Evolutionary conservation across 23 tunicate species (phyloP).

Genomic region (Styela plicata): DNA sequence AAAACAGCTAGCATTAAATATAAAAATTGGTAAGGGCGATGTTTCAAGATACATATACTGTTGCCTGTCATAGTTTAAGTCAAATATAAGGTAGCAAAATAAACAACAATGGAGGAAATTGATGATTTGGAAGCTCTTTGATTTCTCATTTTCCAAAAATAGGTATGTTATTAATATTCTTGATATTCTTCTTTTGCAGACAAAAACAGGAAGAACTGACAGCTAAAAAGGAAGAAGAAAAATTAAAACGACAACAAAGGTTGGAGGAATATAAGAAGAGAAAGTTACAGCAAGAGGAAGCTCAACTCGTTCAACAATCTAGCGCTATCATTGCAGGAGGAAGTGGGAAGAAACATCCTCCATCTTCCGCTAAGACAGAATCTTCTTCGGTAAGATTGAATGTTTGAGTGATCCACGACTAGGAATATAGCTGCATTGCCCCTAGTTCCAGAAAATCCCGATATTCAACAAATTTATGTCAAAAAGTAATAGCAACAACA

Average conservation of each 20-base stretch:
- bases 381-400: not conserved
- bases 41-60: no score
- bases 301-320: constrained; percentile 24
- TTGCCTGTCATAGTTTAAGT: no score
- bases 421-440: not conserved
- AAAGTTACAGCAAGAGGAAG: constrained; percentile 58
- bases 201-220: constrained; percentile 47
- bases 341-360: not conserved
- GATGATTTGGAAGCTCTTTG: no score
- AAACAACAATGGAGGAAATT: no score
- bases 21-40: no score
- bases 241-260: constrained; percentile 53
- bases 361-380: constrained; percentile 1
- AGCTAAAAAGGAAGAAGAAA: constrained; percentile 72
- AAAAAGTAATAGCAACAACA: no score
- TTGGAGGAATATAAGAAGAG: constrained; percentile 66
- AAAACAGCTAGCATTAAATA: not conserved
- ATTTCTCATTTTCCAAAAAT: no score
- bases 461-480: not conserved
- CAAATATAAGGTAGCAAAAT: no score
- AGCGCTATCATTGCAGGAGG: constrained; percentile 46
- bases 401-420: not conserved
- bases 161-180: no score
- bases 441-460: not conserved
- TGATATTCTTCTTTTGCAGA: no score